phyloP scores from a whole-genome alignment of 2,888 invertebrate species.

The Athalia rosae region DNA sequence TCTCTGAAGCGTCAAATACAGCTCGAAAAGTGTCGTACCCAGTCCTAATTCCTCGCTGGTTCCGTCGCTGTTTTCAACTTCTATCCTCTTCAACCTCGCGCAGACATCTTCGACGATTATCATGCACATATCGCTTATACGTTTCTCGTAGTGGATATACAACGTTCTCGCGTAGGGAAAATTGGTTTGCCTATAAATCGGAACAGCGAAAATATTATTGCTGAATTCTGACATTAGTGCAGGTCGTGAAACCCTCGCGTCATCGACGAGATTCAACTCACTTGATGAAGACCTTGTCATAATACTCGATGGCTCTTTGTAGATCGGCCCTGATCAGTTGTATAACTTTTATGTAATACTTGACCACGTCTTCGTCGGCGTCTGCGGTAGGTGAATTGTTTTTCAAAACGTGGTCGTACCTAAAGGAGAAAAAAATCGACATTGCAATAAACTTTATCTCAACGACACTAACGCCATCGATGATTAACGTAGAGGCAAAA shows the following conservation, averaged over 20 bases:
- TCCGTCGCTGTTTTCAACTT: constrained; percentile 74
- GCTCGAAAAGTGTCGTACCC: constrained; percentile 93
- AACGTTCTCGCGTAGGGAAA: constrained; percentile 84
- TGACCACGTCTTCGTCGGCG: constrained; percentile 82
- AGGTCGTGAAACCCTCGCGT: not conserved
- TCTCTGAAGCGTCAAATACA: constrained; percentile 93
- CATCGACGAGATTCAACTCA: constrained; percentile 74
- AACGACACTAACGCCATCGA: too few species aligned
- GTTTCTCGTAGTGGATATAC: constrained; percentile 83
- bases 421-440: constrained; percentile 49
- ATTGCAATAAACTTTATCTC: constrained; percentile 2
- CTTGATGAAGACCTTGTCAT: constrained; percentile 90
- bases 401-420: constrained; percentile 83
- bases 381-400: constrained; percentile 79
- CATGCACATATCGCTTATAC: constrained; percentile 82
- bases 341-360: constrained; percentile 88
- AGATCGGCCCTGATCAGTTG: constrained; percentile 88
- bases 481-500: too few species aligned
- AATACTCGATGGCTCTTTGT: constrained; percentile 86
- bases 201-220: not conserved
- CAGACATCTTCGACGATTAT: constrained; percentile 85
- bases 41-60: constrained; percentile 83
- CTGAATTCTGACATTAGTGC: not conserved
- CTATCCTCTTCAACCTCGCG: constrained; percentile 81
- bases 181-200: constrained; percentile 79